Evolutionary conservation across 2,113 vertebrate species (phyloP), one percentile per base, ranked within the genome.

Genomic region (pig (Sus scrofa)): DNA sequence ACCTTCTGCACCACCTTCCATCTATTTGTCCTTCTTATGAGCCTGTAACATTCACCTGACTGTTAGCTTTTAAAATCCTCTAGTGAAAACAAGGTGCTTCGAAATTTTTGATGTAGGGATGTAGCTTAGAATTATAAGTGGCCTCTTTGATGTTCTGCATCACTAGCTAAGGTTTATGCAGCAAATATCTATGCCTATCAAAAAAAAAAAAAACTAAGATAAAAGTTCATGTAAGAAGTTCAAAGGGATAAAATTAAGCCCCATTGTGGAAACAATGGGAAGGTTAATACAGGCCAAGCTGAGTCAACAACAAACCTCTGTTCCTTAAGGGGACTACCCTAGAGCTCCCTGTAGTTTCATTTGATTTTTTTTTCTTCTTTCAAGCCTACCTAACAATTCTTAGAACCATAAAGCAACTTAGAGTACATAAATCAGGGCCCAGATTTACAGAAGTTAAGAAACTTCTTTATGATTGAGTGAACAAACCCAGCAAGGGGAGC

Each of bases 81-180:
- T 93, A 19, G 65, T 2, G 2, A 24, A 85, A 75, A 88, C n/a
- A 86, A 94, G 75, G 30, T 83, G 75, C 37, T 73, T 81, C 93
- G 44, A 95, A 62, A 73, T 16, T 78, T 96, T 50, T 84, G 24
- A 74, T 88, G 15, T 15, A 78, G 15, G n/a, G 19, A 65, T 92
- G 32, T 22, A 50, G 71, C 15, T 78, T 56, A 82, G 91, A 96
- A 92, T 91, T 37, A 6, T 88, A 77, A 75, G 24, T 85, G 54
- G 30, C 32, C 78, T 94, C 70, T n/a, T 89, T 95, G 52, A 68
- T 79, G 94, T 90, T 90, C 67, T 74, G 77, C 30, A 91, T 85
- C n/a, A 44, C 44, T 73, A 78, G 65, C n/a, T 63, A 88, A 85
- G 14, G 82, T 73, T 97, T 68, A 85, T 79, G 63, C 16, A 90